Percentiles rank a stretch among this genome's conserved stretches.
phyloP scores from a whole-genome alignment of 1,140 invertebrate species.

The Heliconius hewitsoni region DNA sequence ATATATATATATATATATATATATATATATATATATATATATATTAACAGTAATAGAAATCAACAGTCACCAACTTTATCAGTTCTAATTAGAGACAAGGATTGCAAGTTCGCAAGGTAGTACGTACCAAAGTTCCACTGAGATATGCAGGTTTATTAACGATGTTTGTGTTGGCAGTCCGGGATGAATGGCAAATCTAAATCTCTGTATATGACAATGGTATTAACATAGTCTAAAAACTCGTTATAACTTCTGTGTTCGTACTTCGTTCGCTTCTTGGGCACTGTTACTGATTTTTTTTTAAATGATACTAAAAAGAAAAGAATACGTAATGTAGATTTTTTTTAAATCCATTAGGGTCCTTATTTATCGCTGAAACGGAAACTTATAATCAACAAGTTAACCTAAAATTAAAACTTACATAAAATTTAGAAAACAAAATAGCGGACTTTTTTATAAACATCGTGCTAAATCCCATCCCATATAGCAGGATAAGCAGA shows the following conservation, averaged over 20 bases:
- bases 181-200: conserved; percentile 7
- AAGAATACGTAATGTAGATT: no score
- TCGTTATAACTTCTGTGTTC: background rate
- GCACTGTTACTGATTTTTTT: background rate
- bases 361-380: no score
- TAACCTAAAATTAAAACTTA: no score
- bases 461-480: no score
- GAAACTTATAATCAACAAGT: no score
- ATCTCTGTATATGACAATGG: conserved; percentile 2
- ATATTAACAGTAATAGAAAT: background rate
- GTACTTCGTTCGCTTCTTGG: background rate
- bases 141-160: conserved; percentile 15
- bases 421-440: no score
- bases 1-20: no score
- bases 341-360: no score
- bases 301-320: background rate
- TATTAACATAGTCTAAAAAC: conserved; percentile 14
- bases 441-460: no score
- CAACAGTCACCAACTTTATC: background rate
- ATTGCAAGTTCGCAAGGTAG: conserved; percentile 11
- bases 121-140: background rate
- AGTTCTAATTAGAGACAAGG: conserved; percentile 14
- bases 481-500: no score
- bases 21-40: no score
- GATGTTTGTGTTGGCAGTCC: conserved; percentile 6